These are phyloP conservation scores for Orthonyx spaldingii DNA, from an alignment of 2,113 vertebrate species.

Conservation along the genomic window DNA sequence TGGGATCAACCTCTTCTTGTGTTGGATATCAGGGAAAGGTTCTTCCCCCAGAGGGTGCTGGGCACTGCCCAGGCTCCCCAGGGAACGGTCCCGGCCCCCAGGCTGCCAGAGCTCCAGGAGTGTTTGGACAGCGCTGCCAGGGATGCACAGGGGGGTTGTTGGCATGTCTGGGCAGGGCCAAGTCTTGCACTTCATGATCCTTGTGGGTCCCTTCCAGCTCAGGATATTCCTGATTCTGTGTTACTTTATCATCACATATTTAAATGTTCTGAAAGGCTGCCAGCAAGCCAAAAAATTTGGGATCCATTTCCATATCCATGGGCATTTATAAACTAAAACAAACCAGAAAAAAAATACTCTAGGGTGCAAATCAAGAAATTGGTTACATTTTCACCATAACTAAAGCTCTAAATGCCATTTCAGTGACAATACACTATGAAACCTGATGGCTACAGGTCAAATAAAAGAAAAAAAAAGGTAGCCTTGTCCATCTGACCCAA, in stretches of 20 bases:
- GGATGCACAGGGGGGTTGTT: not conserved
- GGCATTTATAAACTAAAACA: not conserved
- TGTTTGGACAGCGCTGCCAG: fast-evolving
- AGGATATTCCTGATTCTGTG: not conserved
- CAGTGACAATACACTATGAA: not conserved
- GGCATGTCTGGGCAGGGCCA: not conserved
- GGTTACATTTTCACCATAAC: not conserved
- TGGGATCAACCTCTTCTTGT: not conserved
- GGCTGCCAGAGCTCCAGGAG: not conserved
- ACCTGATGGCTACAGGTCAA: not conserved
- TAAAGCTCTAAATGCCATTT: not conserved
- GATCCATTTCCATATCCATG: not conserved
- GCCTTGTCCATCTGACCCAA: not conserved
- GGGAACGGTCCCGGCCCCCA: fast-evolving
- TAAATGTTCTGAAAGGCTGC: not conserved
- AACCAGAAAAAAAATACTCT: not conserved
- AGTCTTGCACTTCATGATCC: not conserved
- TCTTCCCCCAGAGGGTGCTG: not conserved
- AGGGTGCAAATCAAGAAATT: not conserved
- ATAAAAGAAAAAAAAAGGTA: not conserved
- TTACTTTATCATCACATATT: fast-evolving
- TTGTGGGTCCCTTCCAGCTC: not conserved
- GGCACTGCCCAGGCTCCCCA: not conserved
- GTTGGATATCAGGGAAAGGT: fast-evolving
- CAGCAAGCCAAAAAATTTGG: not conserved